Conservation (phyloP, 2,797 vertebrate species). For the Loris lydekkerianus region DNA sequence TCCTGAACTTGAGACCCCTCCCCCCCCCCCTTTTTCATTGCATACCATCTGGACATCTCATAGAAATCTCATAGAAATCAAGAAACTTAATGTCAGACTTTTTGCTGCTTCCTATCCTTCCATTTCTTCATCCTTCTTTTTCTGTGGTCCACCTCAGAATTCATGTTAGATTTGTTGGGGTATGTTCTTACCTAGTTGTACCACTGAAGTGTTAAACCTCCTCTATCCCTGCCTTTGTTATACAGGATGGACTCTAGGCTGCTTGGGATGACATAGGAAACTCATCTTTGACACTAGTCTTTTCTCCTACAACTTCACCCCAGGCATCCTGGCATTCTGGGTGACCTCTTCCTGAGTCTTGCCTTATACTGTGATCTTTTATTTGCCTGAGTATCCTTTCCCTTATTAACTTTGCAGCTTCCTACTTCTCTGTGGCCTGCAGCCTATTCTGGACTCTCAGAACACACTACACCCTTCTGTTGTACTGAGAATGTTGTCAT, state of each 20-base stretch:
- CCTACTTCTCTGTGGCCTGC: neutral
- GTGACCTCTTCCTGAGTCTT: neutral
- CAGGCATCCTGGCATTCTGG: neutral
- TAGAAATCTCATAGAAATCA: neutral
- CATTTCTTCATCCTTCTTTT: neutral
- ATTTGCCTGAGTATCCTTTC: neutral
- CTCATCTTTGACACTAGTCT: neutral
- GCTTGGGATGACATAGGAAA: neutral
- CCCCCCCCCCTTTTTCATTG: neutral
- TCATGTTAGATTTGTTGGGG: neutral
- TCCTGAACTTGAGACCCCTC: neutral
- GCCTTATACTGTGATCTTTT: neutral
- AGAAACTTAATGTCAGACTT: neutral
- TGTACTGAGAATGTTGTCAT: neutral
- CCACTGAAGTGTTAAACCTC: neutral
- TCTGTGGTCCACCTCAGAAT: constrained; percentile 5
- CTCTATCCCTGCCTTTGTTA: neutral
- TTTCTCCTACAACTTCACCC: neutral
- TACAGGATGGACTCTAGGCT: neutral
- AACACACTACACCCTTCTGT: neutral
- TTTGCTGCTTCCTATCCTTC: neutral
- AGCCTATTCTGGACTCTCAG: neutral
- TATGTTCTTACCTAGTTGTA: neutral
- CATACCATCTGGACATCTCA: neutral
- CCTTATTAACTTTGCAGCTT: neutral